These are phyloP conservation scores for Gallinago nigripennis DNA, from an alignment of 2,797 vertebrate species.

Conservation along the genomic window DNA sequence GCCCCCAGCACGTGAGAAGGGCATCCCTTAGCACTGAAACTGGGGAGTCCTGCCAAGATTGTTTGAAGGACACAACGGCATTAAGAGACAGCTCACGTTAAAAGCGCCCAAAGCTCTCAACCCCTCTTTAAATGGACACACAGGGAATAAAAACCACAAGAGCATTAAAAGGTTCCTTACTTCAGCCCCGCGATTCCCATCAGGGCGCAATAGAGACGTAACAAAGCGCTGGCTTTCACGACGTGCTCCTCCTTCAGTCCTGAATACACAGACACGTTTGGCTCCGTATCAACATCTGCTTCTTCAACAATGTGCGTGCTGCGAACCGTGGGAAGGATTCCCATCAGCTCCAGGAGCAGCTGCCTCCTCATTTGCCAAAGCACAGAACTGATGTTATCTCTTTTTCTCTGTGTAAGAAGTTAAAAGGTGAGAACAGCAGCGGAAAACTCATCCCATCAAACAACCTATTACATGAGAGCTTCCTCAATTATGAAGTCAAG, in stretches of 20 bases:
- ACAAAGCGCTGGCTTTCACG: slow-evolving; percentile 94
- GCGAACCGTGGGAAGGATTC: slow-evolving; percentile 92
- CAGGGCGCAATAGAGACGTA: slow-evolving; percentile 94
- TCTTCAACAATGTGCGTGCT: slow-evolving; percentile 87
- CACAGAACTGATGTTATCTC: slow-evolving; percentile 91
- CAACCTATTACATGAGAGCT: rapidly evolving
- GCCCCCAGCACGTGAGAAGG: neutral
- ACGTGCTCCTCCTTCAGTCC: slow-evolving; percentile 95
- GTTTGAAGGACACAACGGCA: too few species aligned
- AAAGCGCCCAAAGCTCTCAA: neutral
- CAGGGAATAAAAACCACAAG: neutral
- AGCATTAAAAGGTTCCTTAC: slow-evolving; percentile 73
- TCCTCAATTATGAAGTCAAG: neutral
- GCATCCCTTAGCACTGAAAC: neutral
- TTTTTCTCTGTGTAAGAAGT: slow-evolving; percentile 84
- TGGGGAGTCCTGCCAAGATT: too few species aligned
- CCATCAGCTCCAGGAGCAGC: slow-evolving; percentile 94
- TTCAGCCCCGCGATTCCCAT: slow-evolving; percentile 99
- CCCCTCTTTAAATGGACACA: neutral
- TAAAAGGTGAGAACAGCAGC: neutral
- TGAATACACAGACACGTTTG: slow-evolving; percentile 84
- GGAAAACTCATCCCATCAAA: neutral
- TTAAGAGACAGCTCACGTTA: too few species aligned
- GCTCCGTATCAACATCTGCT: slow-evolving; percentile 78
- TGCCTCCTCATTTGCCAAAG: slow-evolving; percentile 98